Percentiles rank a stretch among this genome's conserved stretches.
These are phyloP conservation scores for Prunella fulvescens DNA, from an alignment of 2,113 vertebrate genomes.

Conservation along the genomic window DNA sequence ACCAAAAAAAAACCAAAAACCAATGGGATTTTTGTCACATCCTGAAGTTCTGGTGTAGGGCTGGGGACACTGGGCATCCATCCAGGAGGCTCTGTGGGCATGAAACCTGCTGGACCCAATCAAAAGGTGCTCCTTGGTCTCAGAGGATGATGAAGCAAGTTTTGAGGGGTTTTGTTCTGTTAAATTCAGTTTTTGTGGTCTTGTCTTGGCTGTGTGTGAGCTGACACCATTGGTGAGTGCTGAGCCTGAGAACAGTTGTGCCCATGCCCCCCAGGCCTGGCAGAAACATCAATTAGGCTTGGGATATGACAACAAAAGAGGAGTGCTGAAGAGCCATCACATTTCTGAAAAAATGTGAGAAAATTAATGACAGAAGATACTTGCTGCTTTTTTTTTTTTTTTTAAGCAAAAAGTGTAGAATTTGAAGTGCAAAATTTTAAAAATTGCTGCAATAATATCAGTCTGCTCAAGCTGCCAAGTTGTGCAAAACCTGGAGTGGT, in stretches of 20 bases:
- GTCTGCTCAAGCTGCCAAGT: not conserved
- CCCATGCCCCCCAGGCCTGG: not conserved
- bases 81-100: not conserved
- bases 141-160: not conserved
- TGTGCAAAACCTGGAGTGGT: not conserved
- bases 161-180: not conserved
- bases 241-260: not conserved
- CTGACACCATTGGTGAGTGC: not conserved
- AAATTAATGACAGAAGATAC: constrained; percentile 25
- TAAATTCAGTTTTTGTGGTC: not conserved
- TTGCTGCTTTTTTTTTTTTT: not conserved
- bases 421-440: not conserved
- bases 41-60: not conserved
- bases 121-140: not conserved
- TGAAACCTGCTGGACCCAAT: not conserved
- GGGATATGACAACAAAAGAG: not conserved
- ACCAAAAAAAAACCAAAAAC: too few species aligned
- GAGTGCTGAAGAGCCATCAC: not conserved
- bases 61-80: not conserved
- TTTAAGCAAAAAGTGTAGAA: not conserved
- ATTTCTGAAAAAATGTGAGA: not conserved
- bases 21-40: not conserved
- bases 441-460: not conserved
- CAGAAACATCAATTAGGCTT: not conserved
- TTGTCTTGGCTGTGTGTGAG: not conserved